Evolutionary conservation across 2,113 vertebrate genomes (phyloP).

Genomic region (Cryptoleucopteryx plumbea): DNA sequence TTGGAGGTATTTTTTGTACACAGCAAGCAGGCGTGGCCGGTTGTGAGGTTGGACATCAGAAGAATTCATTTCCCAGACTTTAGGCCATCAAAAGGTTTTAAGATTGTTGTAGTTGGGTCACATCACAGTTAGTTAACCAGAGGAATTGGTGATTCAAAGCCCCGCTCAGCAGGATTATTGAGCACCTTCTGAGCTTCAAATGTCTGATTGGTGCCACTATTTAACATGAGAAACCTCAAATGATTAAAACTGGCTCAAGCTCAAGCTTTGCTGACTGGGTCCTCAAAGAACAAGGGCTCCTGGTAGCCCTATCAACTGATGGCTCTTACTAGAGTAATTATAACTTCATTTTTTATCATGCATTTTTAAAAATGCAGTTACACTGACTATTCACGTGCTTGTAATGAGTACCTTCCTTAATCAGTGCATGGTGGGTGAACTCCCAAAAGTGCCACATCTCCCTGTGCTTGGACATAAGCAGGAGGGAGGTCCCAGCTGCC

Average conservation of each 20-base stretch:
- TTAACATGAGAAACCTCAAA: neutral
- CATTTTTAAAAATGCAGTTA: neutral
- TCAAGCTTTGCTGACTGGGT: neutral
- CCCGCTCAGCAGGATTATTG: neutral
- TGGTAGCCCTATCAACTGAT: neutral
- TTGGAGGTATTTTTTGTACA: neutral
- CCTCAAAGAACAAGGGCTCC: neutral
- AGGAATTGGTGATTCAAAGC: neutral
- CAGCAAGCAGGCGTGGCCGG: neutral
- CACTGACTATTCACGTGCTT: neutral
- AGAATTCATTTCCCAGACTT: neutral
- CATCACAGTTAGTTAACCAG: neutral
- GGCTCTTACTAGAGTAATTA: neutral
- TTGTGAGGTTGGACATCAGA: neutral
- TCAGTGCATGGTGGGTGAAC: neutral
- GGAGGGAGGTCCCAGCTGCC: neutral
- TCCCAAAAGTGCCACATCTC: neutral
- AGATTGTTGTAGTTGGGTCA: neutral
- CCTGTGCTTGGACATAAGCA: rapidly evolving
- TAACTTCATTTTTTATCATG: neutral
- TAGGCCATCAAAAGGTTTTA: neutral
- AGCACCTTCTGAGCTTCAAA: neutral
- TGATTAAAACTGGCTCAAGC: neutral
- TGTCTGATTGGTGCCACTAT: neutral
- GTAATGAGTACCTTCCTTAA: neutral